Conservation (phyloP, 1,140 invertebrate genomes). For the Oscheius sp. region DNA sequence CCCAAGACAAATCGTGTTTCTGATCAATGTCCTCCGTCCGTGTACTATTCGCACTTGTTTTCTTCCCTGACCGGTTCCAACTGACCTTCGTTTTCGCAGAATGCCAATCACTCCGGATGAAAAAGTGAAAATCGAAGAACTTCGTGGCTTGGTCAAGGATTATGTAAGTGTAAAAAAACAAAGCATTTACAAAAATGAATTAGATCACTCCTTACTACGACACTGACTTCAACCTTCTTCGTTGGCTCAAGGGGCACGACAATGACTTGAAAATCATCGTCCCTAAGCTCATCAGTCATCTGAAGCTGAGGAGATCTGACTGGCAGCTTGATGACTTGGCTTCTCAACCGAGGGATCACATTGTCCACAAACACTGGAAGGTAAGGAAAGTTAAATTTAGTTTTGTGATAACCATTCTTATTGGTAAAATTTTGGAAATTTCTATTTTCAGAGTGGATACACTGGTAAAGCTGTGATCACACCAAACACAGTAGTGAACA, state of each 20-base stretch:
- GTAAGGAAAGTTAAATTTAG: constrained; percentile 33
- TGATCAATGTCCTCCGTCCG: too few species aligned
- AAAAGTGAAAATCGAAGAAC: constrained; percentile 18
- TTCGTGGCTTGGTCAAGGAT: constrained; percentile 20
- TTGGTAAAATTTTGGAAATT: background rate
- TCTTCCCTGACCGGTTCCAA: too few species aligned
- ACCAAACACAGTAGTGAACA: constrained; percentile 52
- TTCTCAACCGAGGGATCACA: constrained; percentile 53
- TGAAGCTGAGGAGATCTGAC: constrained; percentile 36
- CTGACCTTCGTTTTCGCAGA: too few species aligned
- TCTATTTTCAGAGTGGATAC: constrained; percentile 46
- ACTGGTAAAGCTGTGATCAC: constrained; percentile 48
- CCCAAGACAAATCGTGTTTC: too few species aligned
- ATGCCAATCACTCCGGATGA: background rate
- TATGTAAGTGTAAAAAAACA: constrained; percentile 19
- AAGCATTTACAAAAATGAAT: constrained; percentile 3
- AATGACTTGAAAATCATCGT: constrained; percentile 51
- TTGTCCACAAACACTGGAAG: constrained; percentile 57
- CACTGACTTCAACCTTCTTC: constrained; percentile 59
- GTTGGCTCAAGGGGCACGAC: constrained; percentile 59
- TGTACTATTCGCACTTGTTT: too few species aligned
- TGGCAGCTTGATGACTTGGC: constrained; percentile 49
- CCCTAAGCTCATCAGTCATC: constrained; percentile 39
- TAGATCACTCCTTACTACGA: constrained; percentile 59
- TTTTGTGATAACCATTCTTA: too few species aligned